phyloP scores from a whole-genome alignment of 2,797 vertebrate species.

The Myotis myotis region DNA sequence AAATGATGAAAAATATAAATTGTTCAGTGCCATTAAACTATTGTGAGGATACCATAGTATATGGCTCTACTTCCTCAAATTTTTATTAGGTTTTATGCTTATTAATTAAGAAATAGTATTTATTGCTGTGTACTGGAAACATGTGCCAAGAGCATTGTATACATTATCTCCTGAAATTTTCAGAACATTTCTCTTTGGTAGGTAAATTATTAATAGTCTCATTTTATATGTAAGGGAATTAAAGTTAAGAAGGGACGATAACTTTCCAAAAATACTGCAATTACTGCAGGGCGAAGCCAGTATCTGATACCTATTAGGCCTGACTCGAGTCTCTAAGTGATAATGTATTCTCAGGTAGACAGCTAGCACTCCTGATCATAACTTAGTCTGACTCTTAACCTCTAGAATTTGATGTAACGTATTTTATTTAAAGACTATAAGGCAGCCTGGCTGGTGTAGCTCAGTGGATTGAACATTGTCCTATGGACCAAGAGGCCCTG shows the following conservation, averaged over 20 bases:
- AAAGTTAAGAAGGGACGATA: background rate
- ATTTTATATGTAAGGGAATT: background rate
- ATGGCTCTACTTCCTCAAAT: background rate
- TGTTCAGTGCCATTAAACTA: background rate
- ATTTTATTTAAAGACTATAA: background rate
- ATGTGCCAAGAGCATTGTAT: background rate
- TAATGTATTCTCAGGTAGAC: background rate
- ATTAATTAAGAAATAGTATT: slow-evolving; percentile 9
- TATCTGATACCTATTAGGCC: background rate
- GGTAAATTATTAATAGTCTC: background rate
- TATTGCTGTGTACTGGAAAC: background rate
- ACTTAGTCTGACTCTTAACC: background rate
- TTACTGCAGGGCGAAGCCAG: background rate
- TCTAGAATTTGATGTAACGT: background rate
- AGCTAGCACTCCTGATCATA: background rate
- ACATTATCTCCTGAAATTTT: background rate
- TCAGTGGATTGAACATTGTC: too few species aligned
- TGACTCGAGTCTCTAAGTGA: background rate
- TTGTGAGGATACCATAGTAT: background rate
- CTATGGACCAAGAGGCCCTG: too few species aligned
- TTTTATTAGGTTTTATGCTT: background rate
- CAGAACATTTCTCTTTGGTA: background rate
- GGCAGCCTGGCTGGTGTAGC: too few species aligned
- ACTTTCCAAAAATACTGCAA: background rate
- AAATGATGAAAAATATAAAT: slow-evolving; percentile 29